Evolutionary conservation across 1,140 invertebrate genomes (phyloP), one percentile per base, ranked within the genome.

Genomic region (Holotrichia oblita): DNA sequence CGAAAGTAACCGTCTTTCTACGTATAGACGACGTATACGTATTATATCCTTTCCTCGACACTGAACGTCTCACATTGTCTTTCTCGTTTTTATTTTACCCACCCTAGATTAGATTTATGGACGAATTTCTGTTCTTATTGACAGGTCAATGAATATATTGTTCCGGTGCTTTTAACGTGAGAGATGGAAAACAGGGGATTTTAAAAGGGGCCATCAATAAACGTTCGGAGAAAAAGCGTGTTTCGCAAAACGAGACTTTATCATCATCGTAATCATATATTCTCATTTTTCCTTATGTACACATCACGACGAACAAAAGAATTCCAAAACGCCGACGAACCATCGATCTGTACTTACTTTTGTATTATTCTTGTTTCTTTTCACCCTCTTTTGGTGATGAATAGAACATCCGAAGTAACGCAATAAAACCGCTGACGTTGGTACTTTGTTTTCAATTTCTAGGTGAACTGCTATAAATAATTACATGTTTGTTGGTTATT

Each of bases 111-210:
- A 69, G 61, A 69, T 69, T 69, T 69, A 69, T 69, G 61, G 20
- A 22, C 61, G 61, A 24, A 69, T 69, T 34, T 69, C 61, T 69
- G 61, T 34, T 34, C 61, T 69, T 69, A 69, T 69, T 69, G 61
- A 69, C 61, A 69, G 61, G 61, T 27, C 61, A 69, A 69, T 69
- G 61, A 69, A 69, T 69, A 69, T 69, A 69, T 69, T 69, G 61
- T 69, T 69, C 61, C 61, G 61, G 61, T 34, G 61, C 61, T 27
- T 69, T 34, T 34, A 69, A 69, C 61, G 22, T 69, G 17, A 69
- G 44, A 48, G 61, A 69, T 34, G 61, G 61, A 69, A 69, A 69
- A 69, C 61, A 27, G 61, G 61, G 61, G 61, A 69, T 69, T 69
- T 69, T 69, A 69, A 69, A 69, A 69, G 61, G 61, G 61, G 17